phyloP scores from a whole-genome alignment of 2,888 invertebrate genomes.

The Homarus gammarus region DNA sequence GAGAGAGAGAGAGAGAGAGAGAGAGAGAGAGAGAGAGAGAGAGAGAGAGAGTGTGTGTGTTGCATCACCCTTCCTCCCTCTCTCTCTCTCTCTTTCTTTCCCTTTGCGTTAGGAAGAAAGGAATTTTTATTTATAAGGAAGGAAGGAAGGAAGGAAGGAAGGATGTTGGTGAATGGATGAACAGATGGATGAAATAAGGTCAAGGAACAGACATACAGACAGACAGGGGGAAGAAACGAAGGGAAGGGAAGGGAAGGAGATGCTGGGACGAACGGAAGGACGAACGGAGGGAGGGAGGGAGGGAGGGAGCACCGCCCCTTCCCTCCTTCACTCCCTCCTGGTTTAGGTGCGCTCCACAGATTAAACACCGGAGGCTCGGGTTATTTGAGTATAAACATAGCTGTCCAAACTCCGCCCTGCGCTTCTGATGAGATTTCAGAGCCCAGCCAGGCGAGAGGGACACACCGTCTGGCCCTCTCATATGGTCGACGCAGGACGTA shows the following conservation, averaged over 20 bases:
- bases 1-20: not conserved
- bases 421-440: slow-evolving; percentile 55
- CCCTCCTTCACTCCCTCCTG: not conserved
- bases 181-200: too few relatives aligned
- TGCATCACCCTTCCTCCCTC: not conserved
- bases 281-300: not conserved
- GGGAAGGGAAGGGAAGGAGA: too few relatives aligned
- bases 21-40: not conserved
- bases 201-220: too few relatives aligned
- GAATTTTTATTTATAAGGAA: too few relatives aligned
- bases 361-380: slow-evolving; percentile 53
- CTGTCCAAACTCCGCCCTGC: slow-evolving; percentile 56
- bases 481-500: not conserved
- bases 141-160: too few relatives aligned
- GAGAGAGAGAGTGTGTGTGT: too few relatives aligned
- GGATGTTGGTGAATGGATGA: too few relatives aligned
- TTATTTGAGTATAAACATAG: slow-evolving; percentile 58
- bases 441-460: not conserved
- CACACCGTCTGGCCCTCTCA: not conserved
- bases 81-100: too few relatives aligned
- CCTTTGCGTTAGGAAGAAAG: too few relatives aligned
- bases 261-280: too few relatives aligned
- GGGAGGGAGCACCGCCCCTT: not conserved
- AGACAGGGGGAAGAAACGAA: too few relatives aligned
- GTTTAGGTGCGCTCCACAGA: slow-evolving; percentile 33